Conservation (phyloP, 2,797 vertebrate genomes). For the Sarcoramphus papa region DNA sequence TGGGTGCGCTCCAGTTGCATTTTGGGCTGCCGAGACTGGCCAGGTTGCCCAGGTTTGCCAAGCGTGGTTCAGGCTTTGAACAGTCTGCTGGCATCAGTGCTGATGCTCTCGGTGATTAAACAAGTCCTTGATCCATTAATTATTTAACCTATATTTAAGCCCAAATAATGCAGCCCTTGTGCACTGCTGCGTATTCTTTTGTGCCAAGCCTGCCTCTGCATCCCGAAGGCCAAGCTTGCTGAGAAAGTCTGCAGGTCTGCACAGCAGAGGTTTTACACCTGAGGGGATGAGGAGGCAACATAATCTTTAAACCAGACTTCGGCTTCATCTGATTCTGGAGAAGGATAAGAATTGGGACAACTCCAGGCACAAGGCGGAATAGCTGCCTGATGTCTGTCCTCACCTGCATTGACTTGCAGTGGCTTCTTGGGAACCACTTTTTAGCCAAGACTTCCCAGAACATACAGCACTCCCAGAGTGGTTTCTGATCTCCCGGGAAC, state of each 20-base stretch:
- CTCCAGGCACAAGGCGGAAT: not conserved
- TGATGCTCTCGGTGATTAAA: not conserved
- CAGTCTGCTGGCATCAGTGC: not conserved
- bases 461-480: not conserved
- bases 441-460: not conserved
- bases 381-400: not conserved
- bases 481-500: not conserved
- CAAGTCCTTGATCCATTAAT: not conserved
- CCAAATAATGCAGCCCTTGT: not conserved
- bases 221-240: not conserved
- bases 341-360: not conserved
- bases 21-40: not conserved
- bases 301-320: not conserved
- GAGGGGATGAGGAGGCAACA: not conserved
- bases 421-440: not conserved
- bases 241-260: not conserved
- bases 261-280: not conserved
- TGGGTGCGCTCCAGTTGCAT: rapidly evolving
- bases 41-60: not conserved
- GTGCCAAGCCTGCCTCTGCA: not conserved
- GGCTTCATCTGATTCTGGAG: not conserved
- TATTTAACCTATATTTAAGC: not conserved
- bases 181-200: not conserved
- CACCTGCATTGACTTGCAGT: not conserved
- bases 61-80: not conserved